phyloP scores from a whole-genome alignment of 2,113 vertebrate species.

The Gopherus evgoodei region DNA sequence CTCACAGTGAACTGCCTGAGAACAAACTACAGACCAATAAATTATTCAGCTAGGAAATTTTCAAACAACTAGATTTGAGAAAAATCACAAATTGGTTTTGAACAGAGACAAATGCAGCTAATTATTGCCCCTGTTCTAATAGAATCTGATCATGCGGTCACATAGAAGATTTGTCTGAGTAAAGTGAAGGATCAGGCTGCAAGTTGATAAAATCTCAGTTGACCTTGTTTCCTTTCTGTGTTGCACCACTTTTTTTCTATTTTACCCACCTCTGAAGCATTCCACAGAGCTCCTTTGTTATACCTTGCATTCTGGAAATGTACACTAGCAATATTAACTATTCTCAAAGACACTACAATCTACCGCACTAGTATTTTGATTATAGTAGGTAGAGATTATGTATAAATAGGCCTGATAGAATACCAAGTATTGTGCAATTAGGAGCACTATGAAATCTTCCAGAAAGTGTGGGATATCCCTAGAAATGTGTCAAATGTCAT shows the following conservation, averaged over 20 bases:
- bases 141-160: fast-evolving
- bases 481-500: neutral
- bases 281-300: fast-evolving
- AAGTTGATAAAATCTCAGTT: neutral
- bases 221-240: neutral
- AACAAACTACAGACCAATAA: neutral
- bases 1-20: neutral
- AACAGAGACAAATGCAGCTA: neutral
- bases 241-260: neutral
- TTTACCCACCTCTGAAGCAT: neutral
- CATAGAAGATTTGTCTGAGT: neutral
- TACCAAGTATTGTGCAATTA: neutral
- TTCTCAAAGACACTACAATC: neutral
- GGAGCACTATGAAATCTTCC: neutral
- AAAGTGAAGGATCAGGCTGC: neutral
- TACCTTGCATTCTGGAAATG: neutral
- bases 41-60: neutral
- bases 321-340: fast-evolving
- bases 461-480: neutral
- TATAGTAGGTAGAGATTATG: neutral
- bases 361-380: neutral
- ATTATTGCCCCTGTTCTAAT: neutral
- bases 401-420: neutral
- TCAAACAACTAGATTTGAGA: neutral
- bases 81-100: neutral